phyloP scores from a whole-genome alignment of 2,888 invertebrate genomes.

The Dasypogon diadema region DNA sequence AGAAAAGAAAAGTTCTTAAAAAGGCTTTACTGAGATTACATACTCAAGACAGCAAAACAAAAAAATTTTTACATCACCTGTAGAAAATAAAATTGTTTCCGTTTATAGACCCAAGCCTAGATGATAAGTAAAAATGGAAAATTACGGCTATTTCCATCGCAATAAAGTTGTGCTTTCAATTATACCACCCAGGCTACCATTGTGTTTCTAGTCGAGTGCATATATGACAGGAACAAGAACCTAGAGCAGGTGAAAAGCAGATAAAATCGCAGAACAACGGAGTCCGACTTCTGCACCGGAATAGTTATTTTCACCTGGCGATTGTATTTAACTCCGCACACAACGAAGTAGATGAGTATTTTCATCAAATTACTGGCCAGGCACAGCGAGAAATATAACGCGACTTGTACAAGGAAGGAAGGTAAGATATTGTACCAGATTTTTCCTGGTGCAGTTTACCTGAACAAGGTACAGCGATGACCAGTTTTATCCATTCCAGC shows the following conservation, averaged over 20 bases:
- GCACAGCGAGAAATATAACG: slow-evolving; percentile 17
- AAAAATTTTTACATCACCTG: not conserved
- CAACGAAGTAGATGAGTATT: slow-evolving; percentile 22
- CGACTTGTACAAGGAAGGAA: not conserved
- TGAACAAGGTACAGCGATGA: not conserved
- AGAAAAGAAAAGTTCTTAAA: too few species aligned
- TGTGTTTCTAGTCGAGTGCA: slow-evolving; percentile 38
- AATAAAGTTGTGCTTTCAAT: slow-evolving; percentile 42
- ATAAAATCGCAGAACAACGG: slow-evolving; percentile 26
- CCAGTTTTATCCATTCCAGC: slow-evolving; percentile 11
- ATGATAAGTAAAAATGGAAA: slow-evolving; percentile 28
- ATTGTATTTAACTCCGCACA: slow-evolving; percentile 30
- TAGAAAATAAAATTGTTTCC: not conserved
- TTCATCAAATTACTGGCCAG: slow-evolving; percentile 29
- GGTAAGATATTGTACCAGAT: not conserved
- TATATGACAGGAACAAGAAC: slow-evolving; percentile 33
- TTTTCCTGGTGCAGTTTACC: not conserved
- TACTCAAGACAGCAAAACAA: not conserved
- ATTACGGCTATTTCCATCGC: slow-evolving; percentile 3
- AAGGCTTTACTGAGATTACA: too few species aligned
- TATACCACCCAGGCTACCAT: not conserved
- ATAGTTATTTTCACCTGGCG: slow-evolving; percentile 37
- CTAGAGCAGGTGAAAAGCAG: slow-evolving; percentile 34
- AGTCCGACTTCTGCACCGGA: not conserved
- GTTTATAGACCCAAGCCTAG: not conserved